Base-by-base conservation (phyloP, 2,888 invertebrate species). In the Sisyra nigra region DNA sequence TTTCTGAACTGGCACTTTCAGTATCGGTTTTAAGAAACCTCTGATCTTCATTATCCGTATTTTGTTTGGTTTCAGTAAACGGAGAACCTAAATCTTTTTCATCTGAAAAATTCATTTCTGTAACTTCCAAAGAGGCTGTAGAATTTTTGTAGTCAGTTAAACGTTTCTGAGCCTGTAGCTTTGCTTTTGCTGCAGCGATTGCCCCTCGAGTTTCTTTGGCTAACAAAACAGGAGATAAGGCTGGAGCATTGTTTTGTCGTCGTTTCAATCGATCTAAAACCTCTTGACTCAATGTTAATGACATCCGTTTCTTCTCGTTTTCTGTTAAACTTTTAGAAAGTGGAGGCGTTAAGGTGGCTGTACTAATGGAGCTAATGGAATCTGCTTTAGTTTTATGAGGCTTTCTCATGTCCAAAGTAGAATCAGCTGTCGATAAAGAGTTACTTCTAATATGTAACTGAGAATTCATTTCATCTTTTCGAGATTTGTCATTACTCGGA, bases 201-300 rank as follows among this genome's bases (percentile, higher is more conserved):
- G 72, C 74, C 14, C 76, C 76, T 47, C 74, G 63, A 1, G 77
- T 72, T 58, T 79, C 78, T 55, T 74, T 62, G 2, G 63, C 67
- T 40, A 66, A 51, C 18, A 67, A 55, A 14, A 62, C 55, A 3
- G 63, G 63, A 45, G 52, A 48, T 33, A 56, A 57, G 14, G 40
- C 41, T 36, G n/a, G 17, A 44, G 18, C 2, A 46, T 49, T 52
- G 49, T 50, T 51, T 32, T 52, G 51, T 14, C 65, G 62, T 51
- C 68, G 69, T 33, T 63, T 68, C 10, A 79, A 69, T 54, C 75
- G 74, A 50, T 75, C 74, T 48, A 82, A 61, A 18, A 82, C 70
- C 61, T 86, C 83, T 55, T 75, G 76, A 50, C 85, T 78, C 4
- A 86, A 62, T 2, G 74, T 75, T 60, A 79, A 72, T 0, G 83